Base-by-base conservation (phyloP, 2,888 invertebrate genomes). In the Pomacea canaliculata region DNA sequence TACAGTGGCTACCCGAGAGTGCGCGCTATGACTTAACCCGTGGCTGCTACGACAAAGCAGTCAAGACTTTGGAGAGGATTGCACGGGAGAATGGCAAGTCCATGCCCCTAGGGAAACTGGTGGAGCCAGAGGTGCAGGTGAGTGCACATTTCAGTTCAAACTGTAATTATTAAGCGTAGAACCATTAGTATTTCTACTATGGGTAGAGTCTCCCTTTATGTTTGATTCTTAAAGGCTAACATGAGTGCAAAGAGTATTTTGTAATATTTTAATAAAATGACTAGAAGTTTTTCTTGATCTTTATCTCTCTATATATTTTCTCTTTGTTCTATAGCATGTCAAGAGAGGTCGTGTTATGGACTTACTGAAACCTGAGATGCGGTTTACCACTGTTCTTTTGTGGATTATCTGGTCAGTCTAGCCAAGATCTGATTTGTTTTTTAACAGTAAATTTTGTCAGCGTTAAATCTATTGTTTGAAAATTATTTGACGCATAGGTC, bases 1-100 rank as follows among this genome's bases (percentile, higher is more conserved):
- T 93, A 71, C 91, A 96, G 96, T 98, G 97, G 97, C 91, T 98
- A 75, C 97, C 98, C 48, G 97, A 98, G 91, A 97, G 97, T 79
- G 96, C 97, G 0, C 93, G 97, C 79, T 98, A 93, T 91, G 95
- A 96, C 86, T 95, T 97, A 59, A 95, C 96, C 0, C 94, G 95
- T 84, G 97, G 97, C 0, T 94, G 95, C 88, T 94, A 95, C 8
- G 96, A 97, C 78, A 95, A 95, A 91, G 97, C 97, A 0, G 91
- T 96, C 76, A 93, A 94, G 76, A 97, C 96, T 0, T 91, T 98
- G 74, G 94, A 96, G 92, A 93, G 95, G 92, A 94, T 97, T 83
- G 97, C 97, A 0, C 93, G 93, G 87, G 96, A 97, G 88, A 98
- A 98, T 91, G 95, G 96, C 0, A 94, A 96, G 79, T 95, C 96